Percentiles rank a stretch among this genome's conserved stretches.
Conservation (phyloP, 2,113 vertebrate species). For the Poicephalus gulielmi region DNA sequence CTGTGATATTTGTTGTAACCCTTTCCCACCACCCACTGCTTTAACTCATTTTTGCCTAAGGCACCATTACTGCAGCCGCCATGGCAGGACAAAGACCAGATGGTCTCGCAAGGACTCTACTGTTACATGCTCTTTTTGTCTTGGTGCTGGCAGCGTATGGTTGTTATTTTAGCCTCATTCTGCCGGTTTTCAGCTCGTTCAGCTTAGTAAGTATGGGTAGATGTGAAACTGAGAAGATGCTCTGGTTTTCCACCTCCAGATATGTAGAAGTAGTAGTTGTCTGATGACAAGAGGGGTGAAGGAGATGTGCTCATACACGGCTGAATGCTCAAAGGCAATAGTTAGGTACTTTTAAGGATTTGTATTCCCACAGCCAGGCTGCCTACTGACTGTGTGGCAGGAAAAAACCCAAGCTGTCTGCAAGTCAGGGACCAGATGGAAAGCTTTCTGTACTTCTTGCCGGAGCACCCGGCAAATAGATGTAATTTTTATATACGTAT, state of each 20-base stretch:
- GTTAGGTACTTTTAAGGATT: neutral
- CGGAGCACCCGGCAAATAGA: neutral
- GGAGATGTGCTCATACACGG: neutral
- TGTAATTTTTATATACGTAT: neutral
- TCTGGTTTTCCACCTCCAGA: neutral
- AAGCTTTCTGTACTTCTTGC: conserved; percentile 12
- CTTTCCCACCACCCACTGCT: conserved; percentile 62
- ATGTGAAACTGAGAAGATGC: neutral
- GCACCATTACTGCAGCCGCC: conserved; percentile 13
- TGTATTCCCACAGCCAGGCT: neutral
- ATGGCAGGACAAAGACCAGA: conserved; percentile 65
- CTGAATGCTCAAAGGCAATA: neutral
- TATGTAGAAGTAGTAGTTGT: neutral
- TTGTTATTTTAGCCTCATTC: neutral
- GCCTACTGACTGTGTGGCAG: neutral
- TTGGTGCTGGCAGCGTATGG: neutral
- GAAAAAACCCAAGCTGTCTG: conserved; percentile 9
- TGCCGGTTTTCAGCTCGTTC: neutral
- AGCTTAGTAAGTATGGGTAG: neutral
- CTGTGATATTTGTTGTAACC: conserved; percentile 58
- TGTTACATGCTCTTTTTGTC: neutral
- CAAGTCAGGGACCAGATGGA: conserved; percentile 2
- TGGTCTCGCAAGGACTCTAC: conserved; percentile 23
- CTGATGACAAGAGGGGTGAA: neutral
- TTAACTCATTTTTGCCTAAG: conserved; percentile 65